A percentile compares a stretch with the other conserved stretches of the same genome.
These are phyloP conservation scores for Philaethria dido DNA, from an alignment of 2,888 invertebrate species.

Conservation along the genomic window DNA sequence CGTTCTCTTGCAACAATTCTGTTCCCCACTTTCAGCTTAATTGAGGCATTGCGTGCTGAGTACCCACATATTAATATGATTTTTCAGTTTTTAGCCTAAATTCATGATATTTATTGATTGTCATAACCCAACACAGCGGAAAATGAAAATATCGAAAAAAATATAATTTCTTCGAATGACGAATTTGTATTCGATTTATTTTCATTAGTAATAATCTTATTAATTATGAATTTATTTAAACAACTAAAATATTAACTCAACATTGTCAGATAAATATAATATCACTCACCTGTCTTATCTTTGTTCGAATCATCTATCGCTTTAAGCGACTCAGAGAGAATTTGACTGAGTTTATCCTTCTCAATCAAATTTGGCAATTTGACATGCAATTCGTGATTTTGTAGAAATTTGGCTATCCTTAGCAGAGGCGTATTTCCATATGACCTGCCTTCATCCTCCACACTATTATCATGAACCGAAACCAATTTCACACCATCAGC, in stretches of 20 bases:
- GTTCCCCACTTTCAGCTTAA: no score
- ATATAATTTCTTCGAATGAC: no score
- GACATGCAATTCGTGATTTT: slow-evolving; percentile 89
- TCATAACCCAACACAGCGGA: no score
- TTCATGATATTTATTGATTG: no score
- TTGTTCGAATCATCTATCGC: slow-evolving; percentile 75
- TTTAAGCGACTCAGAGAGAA: slow-evolving; percentile 80
- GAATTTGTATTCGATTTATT: no score
- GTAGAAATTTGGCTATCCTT: slow-evolving; percentile 86
- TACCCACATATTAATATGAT: no score
- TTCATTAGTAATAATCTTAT: neutral
- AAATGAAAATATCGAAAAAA: no score
- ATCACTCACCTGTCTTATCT: slow-evolving; percentile 77
- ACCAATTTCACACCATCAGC: slow-evolving; percentile 87
- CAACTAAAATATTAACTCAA: neutral
- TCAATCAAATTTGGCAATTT: slow-evolving; percentile 88
- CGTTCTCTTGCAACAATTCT: no score
- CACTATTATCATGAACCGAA: slow-evolving; percentile 76
- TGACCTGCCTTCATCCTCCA: slow-evolving; percentile 73
- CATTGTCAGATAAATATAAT: neutral
- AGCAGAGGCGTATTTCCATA: slow-evolving; percentile 81
- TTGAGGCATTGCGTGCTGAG: no score
- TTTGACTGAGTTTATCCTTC: slow-evolving; percentile 85
- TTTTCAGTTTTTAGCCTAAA: no score
- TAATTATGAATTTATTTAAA: neutral